phyloP scores from a whole-genome alignment of 2,888 invertebrate species.

The Anticlea derivata region DNA sequence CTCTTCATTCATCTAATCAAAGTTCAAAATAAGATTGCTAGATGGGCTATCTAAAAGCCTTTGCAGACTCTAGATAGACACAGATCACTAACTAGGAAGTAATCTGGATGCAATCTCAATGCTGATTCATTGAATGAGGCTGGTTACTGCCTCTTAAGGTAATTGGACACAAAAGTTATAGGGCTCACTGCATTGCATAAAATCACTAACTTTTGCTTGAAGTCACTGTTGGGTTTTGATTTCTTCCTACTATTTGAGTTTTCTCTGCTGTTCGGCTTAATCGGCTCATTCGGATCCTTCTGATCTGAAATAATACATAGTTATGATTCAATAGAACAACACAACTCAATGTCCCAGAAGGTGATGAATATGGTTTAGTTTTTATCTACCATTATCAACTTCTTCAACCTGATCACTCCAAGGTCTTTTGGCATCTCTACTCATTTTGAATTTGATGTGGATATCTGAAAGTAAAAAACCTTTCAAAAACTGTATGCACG shows the following conservation, averaged over 20 bases:
- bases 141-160: no score
- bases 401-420: constrained; percentile 47
- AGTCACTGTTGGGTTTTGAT: constrained; percentile 55
- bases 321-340: not conserved
- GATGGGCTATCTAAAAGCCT: not conserved
- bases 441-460: constrained; percentile 41
- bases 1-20: no score
- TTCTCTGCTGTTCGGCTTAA: constrained; percentile 56
- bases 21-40: constrained; percentile 24
- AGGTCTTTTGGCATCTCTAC: constrained; percentile 44
- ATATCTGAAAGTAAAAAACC: constrained; percentile 21
- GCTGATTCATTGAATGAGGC: no score
- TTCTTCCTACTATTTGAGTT: constrained; percentile 62
- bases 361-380: not conserved
- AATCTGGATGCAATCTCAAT: no score
- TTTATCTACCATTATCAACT: constrained; percentile 36
- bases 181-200: no score
- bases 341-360: not conserved
- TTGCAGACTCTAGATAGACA: no score
- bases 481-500: not conserved
- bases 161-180: no score
- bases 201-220: constrained; percentile 36
- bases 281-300: constrained; percentile 50
- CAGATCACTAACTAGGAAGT: no score
- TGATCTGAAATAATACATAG: constrained; percentile 35